A percentile compares a stretch with the other conserved stretches of the same genome.
Evolutionary conservation across 2,797 vertebrate genomes (phyloP).

Genomic region (Mormyrus proboscirostris): DNA sequence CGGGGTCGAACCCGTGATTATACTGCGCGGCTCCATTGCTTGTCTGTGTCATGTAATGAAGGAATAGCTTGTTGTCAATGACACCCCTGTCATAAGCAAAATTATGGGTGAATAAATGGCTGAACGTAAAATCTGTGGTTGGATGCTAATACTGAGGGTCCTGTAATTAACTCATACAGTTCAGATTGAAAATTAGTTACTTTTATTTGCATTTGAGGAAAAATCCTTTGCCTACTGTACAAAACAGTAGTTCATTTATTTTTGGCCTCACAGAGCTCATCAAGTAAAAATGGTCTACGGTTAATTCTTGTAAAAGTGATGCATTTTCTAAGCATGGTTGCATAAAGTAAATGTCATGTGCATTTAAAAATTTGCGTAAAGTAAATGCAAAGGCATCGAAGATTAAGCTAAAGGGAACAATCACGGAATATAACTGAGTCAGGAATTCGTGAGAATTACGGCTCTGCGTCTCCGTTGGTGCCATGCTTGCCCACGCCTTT

Average conservation of each 20-base stretch:
- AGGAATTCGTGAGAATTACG: slow-evolving; percentile 2
- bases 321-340: background rate
- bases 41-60: background rate
- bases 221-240: background rate
- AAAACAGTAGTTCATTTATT: background rate
- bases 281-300: background rate
- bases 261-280: background rate
- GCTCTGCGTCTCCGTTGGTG: too few relatives aligned
- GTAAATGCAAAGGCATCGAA: background rate
- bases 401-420: background rate
- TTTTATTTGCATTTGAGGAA: background rate
- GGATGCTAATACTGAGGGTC: background rate
- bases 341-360: background rate
- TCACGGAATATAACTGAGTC: background rate
- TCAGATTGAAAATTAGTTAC: background rate
- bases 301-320: background rate
- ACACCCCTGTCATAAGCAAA: background rate
- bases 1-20: background rate
- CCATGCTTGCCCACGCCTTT: background rate
- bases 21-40: background rate
- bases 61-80: background rate
- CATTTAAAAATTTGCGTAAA: background rate
- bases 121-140: background rate
- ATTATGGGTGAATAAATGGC: background rate
- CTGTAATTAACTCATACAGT: background rate